These are phyloP conservation scores for cat (Felis catus) DNA, from an alignment of 2,113 vertebrate genomes.

Conservation along the genomic window DNA sequence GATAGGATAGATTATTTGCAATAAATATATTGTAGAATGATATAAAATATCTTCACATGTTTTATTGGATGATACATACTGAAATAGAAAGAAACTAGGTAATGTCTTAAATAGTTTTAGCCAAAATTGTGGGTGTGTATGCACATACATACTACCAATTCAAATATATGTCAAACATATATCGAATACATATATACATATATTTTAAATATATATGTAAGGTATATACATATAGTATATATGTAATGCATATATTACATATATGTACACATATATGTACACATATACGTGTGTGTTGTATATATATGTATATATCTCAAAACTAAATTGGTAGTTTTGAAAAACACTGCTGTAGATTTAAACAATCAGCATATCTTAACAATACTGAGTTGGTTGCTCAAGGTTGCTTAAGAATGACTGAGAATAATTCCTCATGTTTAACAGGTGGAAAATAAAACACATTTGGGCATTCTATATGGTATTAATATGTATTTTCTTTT, in stretches of 20 bases:
- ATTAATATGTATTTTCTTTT: background rate
- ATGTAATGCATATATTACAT: too few relatives aligned
- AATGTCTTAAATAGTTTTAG: background rate
- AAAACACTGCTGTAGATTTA: background rate
- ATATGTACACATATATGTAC: too few relatives aligned
- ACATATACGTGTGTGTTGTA: too few relatives aligned
- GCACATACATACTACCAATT: background rate
- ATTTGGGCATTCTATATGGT: background rate
- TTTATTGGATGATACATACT: background rate
- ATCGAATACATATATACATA: background rate
- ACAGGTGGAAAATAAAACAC: background rate
- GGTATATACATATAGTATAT: too few relatives aligned
- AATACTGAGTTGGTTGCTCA: background rate
- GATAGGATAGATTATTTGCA: background rate
- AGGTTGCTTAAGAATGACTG: background rate
- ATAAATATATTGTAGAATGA: background rate
- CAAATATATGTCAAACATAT: background rate
- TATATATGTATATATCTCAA: background rate
- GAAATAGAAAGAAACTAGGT: background rate
- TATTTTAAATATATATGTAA: background rate
- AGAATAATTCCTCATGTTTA: conserved; percentile 5
- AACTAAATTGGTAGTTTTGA: background rate
- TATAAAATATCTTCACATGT: background rate
- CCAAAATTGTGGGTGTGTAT: background rate
- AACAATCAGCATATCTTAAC: background rate